Conservation (phyloP, 2,113 vertebrate genomes). For the Burhinus oedicnemus region DNA sequence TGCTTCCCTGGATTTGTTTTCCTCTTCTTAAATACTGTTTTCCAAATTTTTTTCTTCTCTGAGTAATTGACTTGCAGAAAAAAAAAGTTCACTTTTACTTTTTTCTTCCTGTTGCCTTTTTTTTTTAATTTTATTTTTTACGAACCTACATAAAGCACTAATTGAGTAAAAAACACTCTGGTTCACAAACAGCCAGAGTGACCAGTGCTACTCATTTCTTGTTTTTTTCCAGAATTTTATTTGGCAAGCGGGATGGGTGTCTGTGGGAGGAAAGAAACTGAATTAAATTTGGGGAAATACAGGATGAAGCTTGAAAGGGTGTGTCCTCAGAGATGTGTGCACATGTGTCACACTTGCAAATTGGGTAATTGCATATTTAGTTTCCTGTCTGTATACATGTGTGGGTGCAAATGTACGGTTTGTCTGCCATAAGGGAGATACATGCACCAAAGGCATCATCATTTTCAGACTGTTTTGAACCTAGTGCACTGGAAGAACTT, state of each 20-base stretch:
- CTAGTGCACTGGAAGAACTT: conserved; percentile 33
- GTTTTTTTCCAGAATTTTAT: conserved; percentile 63
- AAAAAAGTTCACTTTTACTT: not conserved
- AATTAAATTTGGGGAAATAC: conserved; percentile 51
- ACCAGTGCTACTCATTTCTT: conserved; percentile 16
- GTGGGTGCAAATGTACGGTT: conserved; percentile 67
- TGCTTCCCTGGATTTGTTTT: conserved; percentile 26
- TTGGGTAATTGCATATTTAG: conserved; percentile 60
- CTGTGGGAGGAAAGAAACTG: conserved; percentile 55
- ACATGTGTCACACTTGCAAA: conserved; percentile 59
- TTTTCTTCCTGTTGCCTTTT: not conserved
- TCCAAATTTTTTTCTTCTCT: not conserved
- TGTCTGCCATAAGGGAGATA: conserved; percentile 25
- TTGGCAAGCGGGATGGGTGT: conserved; percentile 34
- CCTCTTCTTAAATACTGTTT: not conserved
- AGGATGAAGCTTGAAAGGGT: conserved; percentile 43
- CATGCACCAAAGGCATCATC: not conserved
- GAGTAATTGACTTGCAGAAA: conserved; percentile 20
- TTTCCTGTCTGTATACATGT: conserved; percentile 51
- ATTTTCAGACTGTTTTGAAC: conserved; percentile 32
- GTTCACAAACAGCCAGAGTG: conserved; percentile 2
- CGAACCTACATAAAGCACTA: conserved; percentile 12
- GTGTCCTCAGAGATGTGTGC: conserved; percentile 33
- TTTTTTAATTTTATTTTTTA: not conserved
- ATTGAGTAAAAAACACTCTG: conserved; percentile 14